Conservation (phyloP, 2,113 vertebrate genomes). For the Thryonomys swinderianus region DNA sequence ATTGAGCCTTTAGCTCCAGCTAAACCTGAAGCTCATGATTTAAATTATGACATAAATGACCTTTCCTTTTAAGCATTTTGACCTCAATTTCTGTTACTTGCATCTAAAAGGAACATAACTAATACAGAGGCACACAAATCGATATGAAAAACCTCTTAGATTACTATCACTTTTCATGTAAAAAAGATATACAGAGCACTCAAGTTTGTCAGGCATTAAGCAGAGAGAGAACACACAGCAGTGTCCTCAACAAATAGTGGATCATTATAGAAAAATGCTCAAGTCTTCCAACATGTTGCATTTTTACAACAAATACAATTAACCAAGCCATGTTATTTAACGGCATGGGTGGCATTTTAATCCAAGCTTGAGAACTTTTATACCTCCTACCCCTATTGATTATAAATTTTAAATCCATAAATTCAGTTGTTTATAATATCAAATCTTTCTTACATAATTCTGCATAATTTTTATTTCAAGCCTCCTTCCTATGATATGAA, state of each 20-base stretch:
- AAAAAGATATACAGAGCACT: background rate
- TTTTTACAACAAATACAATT: conserved; percentile 45
- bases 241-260: background rate
- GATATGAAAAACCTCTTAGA: background rate
- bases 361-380: background rate
- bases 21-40: background rate
- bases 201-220: background rate
- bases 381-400: background rate
- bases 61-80: conserved; percentile 14
- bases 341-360: background rate
- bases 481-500: background rate
- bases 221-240: background rate
- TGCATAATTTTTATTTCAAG: conserved; percentile 5
- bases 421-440: background rate
- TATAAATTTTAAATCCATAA: background rate
- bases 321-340: background rate
- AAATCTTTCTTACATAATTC: background rate
- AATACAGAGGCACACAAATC: background rate
- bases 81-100: background rate
- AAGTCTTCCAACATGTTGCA: background rate
- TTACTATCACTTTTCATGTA: background rate
- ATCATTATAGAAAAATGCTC: conserved; percentile 24
- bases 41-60: background rate
- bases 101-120: background rate
- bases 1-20: background rate